phyloP scores from a whole-genome alignment of 2,797 vertebrate species.

The Coregonus ussuriensis region DNA sequence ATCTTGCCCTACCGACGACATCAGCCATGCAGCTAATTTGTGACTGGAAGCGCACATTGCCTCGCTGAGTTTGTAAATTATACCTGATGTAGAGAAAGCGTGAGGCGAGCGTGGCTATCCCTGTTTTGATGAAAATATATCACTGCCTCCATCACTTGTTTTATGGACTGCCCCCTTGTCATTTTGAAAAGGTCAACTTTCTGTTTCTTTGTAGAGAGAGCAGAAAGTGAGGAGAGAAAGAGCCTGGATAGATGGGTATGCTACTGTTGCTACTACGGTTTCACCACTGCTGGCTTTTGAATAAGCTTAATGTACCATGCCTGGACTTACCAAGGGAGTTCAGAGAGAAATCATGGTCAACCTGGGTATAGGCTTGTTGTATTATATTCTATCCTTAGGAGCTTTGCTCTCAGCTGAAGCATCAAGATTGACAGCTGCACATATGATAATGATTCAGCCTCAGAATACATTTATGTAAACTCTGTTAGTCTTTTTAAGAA shows the following conservation, averaged over 20 bases:
- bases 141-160: slow-evolving; percentile 45
- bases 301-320: slow-evolving; percentile 79
- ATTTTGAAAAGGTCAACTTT: slow-evolving; percentile 63
- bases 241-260: slow-evolving; percentile 21
- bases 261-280: slow-evolving; percentile 68
- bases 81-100: slow-evolving; percentile 42
- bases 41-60: slow-evolving; percentile 7
- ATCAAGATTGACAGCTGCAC: slow-evolving; percentile 82
- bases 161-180: slow-evolving; percentile 56
- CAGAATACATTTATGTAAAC: slow-evolving; percentile 66
- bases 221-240: neutral
- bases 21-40: slow-evolving; percentile 32
- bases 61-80: slow-evolving; percentile 18
- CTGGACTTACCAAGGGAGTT: slow-evolving; percentile 79
- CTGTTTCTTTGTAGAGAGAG: slow-evolving; percentile 29
- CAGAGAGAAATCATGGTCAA: slow-evolving; percentile 74
- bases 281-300: slow-evolving; percentile 79
- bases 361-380: slow-evolving; percentile 81
- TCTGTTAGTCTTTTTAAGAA: neutral
- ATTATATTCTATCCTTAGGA: slow-evolving; percentile 74
- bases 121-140: slow-evolving; percentile 52
- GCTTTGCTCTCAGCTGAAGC: slow-evolving; percentile 72
- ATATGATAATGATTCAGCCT: slow-evolving; percentile 69
- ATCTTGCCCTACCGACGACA: slow-evolving; percentile 10
- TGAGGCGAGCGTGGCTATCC: slow-evolving; percentile 6